Evolutionary conservation across 2,797 vertebrate species (phyloP), one percentile per base, ranked within the genome.

Genomic region (Aldrovandia affinis): DNA sequence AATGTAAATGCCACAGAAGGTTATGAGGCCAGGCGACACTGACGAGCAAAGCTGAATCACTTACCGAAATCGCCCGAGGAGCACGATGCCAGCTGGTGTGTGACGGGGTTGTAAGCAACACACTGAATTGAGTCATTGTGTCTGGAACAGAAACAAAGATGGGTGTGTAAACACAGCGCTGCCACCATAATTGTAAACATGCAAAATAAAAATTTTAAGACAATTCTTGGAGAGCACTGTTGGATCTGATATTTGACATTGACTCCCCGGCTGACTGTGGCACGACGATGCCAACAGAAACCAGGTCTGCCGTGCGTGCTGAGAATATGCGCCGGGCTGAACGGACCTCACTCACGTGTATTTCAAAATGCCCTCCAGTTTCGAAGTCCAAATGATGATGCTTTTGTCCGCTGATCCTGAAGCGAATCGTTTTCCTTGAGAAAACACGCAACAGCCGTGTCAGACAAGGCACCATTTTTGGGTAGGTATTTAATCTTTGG

Each of bases 371-470:
- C 98, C 98, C 95, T 99, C 98, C 83, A 99, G 90, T 93, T 99
- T 99, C 84, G 98, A 98, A 5, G 98, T 99, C 98, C 98, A 99
- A 86, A 99, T 99, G 84, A 99, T 99, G 87, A 99, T 97, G 85
- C 97, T 98, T 95, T 99, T 99, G 94, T 99, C 98, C 83, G 98
- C 98, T 22, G 98, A 99, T 83, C 98, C 98, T 20, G 98, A 99
- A 22, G 98, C 98, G 78, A 99, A 99, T 70, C 98, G 96, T 87
- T 99, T 99, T 87, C 98, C 98, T 99, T 85, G 78, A 81, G 18
- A 87, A 88, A 88, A n/a, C n/a, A 30, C 83, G 57, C 3, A 84
- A 25, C 25, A 75, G 33, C 81, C 25, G 55, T 84, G 47, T 65
- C 54, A 77, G 12, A 70, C 78, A 59, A 85, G 59, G 28, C 47